phyloP scores from a whole-genome alignment of 2,888 invertebrate species.

The Xanthorhoe designata region DNA sequence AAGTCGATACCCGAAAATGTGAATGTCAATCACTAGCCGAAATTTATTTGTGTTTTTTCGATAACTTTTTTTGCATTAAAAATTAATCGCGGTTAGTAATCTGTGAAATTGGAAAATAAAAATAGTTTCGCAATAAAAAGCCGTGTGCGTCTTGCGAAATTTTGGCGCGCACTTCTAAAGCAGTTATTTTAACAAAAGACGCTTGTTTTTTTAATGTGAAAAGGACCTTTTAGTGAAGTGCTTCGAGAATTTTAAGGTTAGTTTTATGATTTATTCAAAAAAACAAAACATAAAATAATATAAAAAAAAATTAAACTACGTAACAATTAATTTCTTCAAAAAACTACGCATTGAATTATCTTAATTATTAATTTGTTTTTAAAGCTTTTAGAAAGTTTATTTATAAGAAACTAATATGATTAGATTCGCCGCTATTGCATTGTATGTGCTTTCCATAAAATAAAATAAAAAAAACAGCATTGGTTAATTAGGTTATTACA shows the following conservation, averaged over 20 bases:
- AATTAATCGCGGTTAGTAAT: constrained; percentile 40
- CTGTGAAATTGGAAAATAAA: constrained; percentile 74
- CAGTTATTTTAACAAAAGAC: constrained; percentile 21
- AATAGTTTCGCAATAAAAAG: constrained; percentile 64
- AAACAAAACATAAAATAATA: too few relatives aligned
- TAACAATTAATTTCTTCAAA: too few relatives aligned
- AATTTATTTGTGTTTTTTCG: constrained; percentile 33
- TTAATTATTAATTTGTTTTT: too few relatives aligned
- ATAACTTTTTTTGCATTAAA: constrained; percentile 32
- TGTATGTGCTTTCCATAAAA: too few relatives aligned
- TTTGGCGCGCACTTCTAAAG: constrained; percentile 49
- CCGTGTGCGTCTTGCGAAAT: constrained; percentile 52
- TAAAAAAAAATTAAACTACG: too few relatives aligned
- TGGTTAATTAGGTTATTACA: too few relatives aligned
- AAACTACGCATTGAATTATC: too few relatives aligned
- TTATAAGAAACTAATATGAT: too few relatives aligned
- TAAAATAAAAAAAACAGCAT: too few relatives aligned
- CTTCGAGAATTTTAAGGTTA: constrained; percentile 33
- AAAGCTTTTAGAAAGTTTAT: too few relatives aligned
- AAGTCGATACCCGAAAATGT: constrained; percentile 33
- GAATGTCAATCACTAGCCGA: constrained; percentile 39
- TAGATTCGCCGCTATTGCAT: too few relatives aligned
- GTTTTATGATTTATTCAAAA: constrained; percentile 26
- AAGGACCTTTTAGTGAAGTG: constrained; percentile 41
- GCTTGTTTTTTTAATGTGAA: constrained; percentile 12